Evolutionary conservation across 2,797 vertebrate genomes (phyloP).

Genomic region (Ptychadena robeensis): DNA sequence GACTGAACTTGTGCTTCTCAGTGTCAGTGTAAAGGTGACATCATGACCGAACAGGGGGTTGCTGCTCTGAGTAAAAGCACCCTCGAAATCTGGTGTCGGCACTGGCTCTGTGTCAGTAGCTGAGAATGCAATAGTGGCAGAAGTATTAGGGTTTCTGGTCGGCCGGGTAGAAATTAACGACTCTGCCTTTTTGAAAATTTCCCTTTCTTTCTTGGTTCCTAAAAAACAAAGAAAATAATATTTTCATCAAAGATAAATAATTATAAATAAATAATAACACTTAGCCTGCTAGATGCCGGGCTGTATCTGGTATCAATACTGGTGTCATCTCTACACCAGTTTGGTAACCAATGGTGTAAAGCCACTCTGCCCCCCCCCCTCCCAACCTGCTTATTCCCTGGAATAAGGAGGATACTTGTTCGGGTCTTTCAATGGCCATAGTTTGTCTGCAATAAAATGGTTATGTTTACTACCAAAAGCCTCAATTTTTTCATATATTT

Average conservation of each 20-base stretch:
- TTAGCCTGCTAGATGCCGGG: no score
- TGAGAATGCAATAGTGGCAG: neutral
- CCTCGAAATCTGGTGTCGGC: constrained; percentile 70
- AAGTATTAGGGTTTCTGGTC: neutral
- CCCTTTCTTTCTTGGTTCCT: constrained; percentile 75
- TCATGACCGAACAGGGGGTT: constrained; percentile 71
- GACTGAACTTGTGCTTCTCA: constrained; percentile 68
- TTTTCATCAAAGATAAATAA: neutral
- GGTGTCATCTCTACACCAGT: no score
- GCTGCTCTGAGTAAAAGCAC: constrained; percentile 70
- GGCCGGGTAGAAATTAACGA: accelerated
- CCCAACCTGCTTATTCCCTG: no score
- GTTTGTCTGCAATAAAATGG: no score
- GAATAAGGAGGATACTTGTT: no score
- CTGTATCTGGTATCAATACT: no score
- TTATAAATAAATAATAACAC: no score
- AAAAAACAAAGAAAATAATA: neutral
- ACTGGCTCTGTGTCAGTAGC: constrained; percentile 51
- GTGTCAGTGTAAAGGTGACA: constrained; percentile 69
- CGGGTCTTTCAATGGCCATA: no score
- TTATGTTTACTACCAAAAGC: no score
- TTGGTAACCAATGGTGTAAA: no score
- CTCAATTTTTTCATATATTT: no score
- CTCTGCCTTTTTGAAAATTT: constrained; percentile 69
- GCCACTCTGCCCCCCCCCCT: no score